Percentiles rank a stretch among this genome's conserved stretches.
phyloP scores from a whole-genome alignment of 2,888 invertebrate species.

The Nymphalis c-album region DNA sequence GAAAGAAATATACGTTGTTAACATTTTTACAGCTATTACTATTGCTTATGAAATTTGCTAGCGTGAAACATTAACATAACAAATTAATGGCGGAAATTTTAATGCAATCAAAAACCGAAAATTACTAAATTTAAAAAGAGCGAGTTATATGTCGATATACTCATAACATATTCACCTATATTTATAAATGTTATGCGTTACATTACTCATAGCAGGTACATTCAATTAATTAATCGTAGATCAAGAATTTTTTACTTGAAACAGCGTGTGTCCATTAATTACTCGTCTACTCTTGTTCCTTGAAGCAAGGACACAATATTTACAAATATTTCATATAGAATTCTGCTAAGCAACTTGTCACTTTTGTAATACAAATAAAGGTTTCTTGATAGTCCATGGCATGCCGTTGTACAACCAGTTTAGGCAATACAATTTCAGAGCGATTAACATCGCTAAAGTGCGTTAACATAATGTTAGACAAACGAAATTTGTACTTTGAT shows the following conservation, averaged over 20 bases:
- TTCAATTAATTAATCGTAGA: not conserved
- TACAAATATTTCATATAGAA: conserved; percentile 6
- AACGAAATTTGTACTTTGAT: conserved; percentile 19
- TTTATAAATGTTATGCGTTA: not conserved
- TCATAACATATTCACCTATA: not conserved
- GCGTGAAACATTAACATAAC: not conserved
- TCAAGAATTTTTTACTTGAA: not conserved
- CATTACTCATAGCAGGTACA: not conserved
- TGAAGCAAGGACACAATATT: conserved; percentile 9
- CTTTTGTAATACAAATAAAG: conserved; percentile 29
- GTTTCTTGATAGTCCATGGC: conserved; percentile 46
- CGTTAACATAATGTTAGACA: conserved; percentile 21
- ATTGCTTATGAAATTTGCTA: not conserved
- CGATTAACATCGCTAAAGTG: conserved; percentile 33
- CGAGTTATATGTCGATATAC: not conserved
- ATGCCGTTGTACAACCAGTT: conserved; percentile 46
- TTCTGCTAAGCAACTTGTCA: conserved; percentile 22
- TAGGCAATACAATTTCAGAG: conserved; percentile 36
- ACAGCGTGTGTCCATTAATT: not conserved
- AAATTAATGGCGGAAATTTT: no score
- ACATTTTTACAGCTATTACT: not conserved
- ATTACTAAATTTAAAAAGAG: not conserved
- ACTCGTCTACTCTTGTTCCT: not conserved
- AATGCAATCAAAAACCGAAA: not conserved
- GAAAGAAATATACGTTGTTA: not conserved